A percentile compares a stretch with the other conserved stretches of the same genome.
Evolutionary conservation across 2,797 vertebrate genomes (phyloP).

Genomic region (Echiichthys vipera): DNA sequence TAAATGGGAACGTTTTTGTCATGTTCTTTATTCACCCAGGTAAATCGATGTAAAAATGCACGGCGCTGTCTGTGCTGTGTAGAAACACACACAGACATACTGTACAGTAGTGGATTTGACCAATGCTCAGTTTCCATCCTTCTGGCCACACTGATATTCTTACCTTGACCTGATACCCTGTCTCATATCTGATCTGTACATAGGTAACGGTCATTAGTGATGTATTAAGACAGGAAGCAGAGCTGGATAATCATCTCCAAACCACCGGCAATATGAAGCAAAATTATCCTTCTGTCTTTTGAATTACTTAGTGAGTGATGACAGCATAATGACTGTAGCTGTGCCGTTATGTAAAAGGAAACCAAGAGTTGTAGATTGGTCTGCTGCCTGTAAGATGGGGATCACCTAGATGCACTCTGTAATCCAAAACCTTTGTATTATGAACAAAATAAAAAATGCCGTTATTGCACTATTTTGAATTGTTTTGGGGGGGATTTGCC

Average conservation of each 20-base stretch:
- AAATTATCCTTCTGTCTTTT: conserved; percentile 33
- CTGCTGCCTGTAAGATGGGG: conserved; percentile 18
- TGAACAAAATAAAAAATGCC: background rate
- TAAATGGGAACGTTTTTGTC: too few species aligned
- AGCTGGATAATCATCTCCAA: conserved; percentile 40
- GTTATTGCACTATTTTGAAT: background rate
- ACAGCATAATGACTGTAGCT: conserved; percentile 55
- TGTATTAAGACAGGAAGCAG: conserved; percentile 46
- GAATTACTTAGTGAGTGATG: conserved; percentile 48
- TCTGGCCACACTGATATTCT: background rate
- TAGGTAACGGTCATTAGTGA: background rate
- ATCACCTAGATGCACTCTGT: background rate
- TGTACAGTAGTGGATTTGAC: too few species aligned
- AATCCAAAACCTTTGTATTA: background rate
- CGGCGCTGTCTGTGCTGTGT: too few species aligned
- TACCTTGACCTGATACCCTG: background rate
- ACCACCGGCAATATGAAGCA: conserved; percentile 41
- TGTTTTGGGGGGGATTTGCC: background rate
- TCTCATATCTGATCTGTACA: background rate
- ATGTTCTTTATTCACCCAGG: too few species aligned
- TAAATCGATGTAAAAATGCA: too few species aligned
- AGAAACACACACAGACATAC: too few species aligned
- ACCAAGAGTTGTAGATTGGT: conserved; percentile 40
- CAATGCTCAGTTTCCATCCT: background rate
- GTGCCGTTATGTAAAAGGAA: conserved; percentile 49